These are phyloP conservation scores for Ectropis grisescens DNA, from an alignment of 1,140 invertebrate genomes.

Conservation along the genomic window DNA sequence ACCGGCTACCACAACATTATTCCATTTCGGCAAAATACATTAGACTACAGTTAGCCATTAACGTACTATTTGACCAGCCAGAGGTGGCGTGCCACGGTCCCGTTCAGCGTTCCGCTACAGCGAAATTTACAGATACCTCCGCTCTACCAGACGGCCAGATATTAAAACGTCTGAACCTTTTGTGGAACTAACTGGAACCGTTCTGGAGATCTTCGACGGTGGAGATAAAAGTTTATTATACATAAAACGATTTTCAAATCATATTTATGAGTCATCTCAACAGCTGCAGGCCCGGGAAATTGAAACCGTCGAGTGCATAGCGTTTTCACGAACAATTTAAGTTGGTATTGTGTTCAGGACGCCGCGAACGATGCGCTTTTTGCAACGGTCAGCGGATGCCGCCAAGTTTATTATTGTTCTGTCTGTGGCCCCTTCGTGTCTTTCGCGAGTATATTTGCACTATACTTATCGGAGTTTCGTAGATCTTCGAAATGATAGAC, in stretches of 20 bases:
- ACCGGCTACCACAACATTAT: slow-evolving; percentile 38
- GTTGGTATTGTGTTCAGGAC: slow-evolving; percentile 55
- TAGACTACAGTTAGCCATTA: slow-evolving; percentile 59
- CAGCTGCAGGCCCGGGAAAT: slow-evolving; percentile 63
- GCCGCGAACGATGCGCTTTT: slow-evolving; percentile 47
- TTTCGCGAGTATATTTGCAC: slow-evolving; percentile 28
- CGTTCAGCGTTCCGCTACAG: slow-evolving; percentile 39
- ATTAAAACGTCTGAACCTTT: slow-evolving; percentile 58
- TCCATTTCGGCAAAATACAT: slow-evolving; percentile 63
- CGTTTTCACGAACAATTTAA: slow-evolving; percentile 64
- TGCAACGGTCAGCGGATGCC: slow-evolving; percentile 45
- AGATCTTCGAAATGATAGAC: too few relatives aligned
- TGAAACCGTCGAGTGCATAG: slow-evolving; percentile 63
- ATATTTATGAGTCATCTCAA: slow-evolving; percentile 61
- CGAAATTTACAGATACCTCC: slow-evolving; percentile 55
- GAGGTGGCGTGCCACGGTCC: slow-evolving; percentile 49
- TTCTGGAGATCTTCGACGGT: slow-evolving; percentile 31
- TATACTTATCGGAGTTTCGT: too few relatives aligned
- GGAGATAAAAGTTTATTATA: slow-evolving; percentile 68
- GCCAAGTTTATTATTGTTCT: slow-evolving; percentile 51
- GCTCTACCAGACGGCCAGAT: slow-evolving; percentile 35
- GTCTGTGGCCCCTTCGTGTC: slow-evolving; percentile 29
- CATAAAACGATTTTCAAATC: slow-evolving; percentile 68
- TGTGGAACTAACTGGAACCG: slow-evolving; percentile 51
- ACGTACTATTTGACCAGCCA: slow-evolving; percentile 56